Conservation (phyloP, 2,113 vertebrate species). For the Andinoacara biseriatus region DNA sequence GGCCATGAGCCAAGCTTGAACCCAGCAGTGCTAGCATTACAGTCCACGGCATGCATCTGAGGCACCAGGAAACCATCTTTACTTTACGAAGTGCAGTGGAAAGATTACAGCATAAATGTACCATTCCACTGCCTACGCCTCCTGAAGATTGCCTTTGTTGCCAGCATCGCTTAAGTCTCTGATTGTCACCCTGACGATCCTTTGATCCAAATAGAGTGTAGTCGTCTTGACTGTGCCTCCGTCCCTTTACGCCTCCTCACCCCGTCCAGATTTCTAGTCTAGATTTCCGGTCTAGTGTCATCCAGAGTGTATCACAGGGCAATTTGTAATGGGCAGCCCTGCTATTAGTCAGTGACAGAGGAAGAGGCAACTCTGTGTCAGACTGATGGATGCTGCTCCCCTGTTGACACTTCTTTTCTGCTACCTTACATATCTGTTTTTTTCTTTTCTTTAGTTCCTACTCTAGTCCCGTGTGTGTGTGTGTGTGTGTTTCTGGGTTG, state of each 20-base stretch:
- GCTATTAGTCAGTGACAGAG: conserved; percentile 79
- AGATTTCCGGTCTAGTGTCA: conserved; percentile 60
- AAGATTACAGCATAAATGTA: conserved; percentile 18
- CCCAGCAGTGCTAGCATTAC: background rate
- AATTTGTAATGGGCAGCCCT: conserved; percentile 77
- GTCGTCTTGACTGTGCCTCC: conserved; percentile 41
- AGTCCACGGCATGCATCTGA: background rate
- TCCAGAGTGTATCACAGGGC: conserved; percentile 68
- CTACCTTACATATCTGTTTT: conserved; percentile 33
- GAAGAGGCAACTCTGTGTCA: conserved; percentile 65
- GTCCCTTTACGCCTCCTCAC: conserved; percentile 50
- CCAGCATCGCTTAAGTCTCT: conserved; percentile 30
- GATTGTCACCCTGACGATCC: conserved; percentile 56
- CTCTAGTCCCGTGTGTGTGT: background rate
- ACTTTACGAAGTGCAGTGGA: background rate
- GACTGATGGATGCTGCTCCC: conserved; percentile 72
- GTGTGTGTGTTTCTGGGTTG: conserved; percentile 44
- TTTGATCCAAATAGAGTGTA: conserved; percentile 63
- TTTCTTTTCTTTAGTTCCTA: background rate
- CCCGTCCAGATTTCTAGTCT: conserved; percentile 35
- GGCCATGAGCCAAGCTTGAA: background rate
- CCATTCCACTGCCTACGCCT: conserved; percentile 18
- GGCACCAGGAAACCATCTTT: background rate
- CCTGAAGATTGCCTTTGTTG: conserved; percentile 41
- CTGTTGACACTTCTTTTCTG: conserved; percentile 66